Conservation (phyloP, 2,888 invertebrate species). For the Zhuqinia jingwanae region DNA sequence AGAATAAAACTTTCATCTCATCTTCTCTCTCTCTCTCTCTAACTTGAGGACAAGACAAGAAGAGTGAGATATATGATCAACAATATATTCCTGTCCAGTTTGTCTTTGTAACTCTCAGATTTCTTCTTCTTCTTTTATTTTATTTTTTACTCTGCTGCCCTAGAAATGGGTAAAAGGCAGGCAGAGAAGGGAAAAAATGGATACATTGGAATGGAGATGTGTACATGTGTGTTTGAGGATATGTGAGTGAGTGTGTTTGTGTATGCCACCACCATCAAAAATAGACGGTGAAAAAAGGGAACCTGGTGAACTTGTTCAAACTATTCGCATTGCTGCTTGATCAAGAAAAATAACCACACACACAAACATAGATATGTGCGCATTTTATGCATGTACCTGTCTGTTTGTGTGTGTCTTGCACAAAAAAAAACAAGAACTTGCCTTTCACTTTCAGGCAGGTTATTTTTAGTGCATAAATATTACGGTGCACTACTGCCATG, state of each 20-base stretch:
- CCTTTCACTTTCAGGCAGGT: not conserved
- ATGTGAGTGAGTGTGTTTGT: no score
- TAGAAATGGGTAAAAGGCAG: slow-evolving; percentile 33
- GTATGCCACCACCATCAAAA: no score
- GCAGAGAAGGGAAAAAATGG: slow-evolving; percentile 21
- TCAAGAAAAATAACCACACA: no score
- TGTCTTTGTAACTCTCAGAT: slow-evolving; percentile 69
- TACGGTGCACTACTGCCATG: not conserved
- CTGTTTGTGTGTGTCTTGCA: no score
- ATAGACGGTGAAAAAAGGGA: slow-evolving; percentile 1
- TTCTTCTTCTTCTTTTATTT: slow-evolving; percentile 26
- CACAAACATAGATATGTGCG: not conserved
- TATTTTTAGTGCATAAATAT: no score
- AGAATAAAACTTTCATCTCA: slow-evolving; percentile 71
- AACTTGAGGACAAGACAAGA: slow-evolving; percentile 72
- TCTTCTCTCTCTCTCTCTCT: slow-evolving; percentile 56
- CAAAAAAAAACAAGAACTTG: no score
- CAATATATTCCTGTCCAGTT: slow-evolving; percentile 74
- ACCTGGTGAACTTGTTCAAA: slow-evolving; percentile 9
- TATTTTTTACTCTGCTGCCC: slow-evolving; percentile 49
- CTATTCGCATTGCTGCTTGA: no score
- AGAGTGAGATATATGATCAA: slow-evolving; percentile 75
- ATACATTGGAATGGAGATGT: slow-evolving; percentile 18
- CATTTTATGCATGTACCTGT: not conserved
- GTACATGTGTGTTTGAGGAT: no score